Percentiles rank a stretch among this genome's conserved stretches.
These are phyloP conservation scores for Phrynocephalus vlangalii DNA, from an alignment of 2,797 vertebrate genomes.

Conservation along the genomic window DNA sequence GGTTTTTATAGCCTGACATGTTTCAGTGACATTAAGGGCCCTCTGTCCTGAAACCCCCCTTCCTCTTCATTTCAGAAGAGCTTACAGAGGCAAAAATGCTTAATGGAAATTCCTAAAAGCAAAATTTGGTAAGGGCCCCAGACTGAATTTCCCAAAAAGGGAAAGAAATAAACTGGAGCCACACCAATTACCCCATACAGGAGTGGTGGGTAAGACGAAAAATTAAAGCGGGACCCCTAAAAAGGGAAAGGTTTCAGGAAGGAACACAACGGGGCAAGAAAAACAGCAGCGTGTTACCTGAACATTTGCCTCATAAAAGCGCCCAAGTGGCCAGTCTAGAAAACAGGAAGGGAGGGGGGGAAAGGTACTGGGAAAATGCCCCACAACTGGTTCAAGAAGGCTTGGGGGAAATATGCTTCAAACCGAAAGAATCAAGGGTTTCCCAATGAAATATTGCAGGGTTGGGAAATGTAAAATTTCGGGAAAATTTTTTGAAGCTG, in stretches of 20 bases:
- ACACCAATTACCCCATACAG: fast-evolving
- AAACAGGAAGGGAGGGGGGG: fast-evolving
- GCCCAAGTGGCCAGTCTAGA: fast-evolving
- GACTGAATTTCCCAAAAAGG: fast-evolving
- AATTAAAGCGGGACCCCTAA: neutral
- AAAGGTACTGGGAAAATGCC: neutral
- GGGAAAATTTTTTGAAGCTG: no score
- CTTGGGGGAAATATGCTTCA: neutral
- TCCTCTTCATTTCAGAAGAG: no score
- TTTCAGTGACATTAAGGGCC: no score
- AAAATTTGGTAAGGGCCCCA: neutral
- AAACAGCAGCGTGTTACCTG: neutral
- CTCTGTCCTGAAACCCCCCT: no score
- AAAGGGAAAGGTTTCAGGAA: slow-evolving; percentile 3
- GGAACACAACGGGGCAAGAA: neutral
- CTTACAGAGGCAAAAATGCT: neutral
- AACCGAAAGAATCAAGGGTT: neutral
- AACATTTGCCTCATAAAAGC: neutral
- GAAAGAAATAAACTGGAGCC: neutral
- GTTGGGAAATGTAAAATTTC: no score
- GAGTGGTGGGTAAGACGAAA: fast-evolving
- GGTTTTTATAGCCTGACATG: no score
- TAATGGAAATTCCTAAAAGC: neutral
- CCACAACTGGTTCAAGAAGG: fast-evolving
- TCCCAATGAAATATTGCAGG: neutral